Conservation (phyloP, 2,888 invertebrate species). For the Acanthopleura granulata region DNA sequence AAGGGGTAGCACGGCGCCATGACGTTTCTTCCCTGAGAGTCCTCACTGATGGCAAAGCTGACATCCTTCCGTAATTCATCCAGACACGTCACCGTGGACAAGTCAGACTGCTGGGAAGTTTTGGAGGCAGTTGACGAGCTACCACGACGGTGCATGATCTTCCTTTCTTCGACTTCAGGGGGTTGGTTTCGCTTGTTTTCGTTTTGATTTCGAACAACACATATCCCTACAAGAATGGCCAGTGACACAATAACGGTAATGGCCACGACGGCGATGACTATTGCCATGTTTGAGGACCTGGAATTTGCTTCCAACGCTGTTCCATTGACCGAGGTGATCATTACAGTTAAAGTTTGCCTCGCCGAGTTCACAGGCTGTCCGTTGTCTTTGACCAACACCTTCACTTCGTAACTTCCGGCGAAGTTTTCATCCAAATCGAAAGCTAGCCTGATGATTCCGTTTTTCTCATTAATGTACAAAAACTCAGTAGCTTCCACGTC, state of each 20-base stretch:
- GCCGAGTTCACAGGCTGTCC: constrained; percentile 25
- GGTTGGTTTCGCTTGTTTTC: neutral
- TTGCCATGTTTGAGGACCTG: constrained; percentile 34
- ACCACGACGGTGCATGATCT: neutral
- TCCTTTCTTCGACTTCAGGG: neutral
- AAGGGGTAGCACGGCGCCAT: neutral
- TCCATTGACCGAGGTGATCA: constrained; percentile 19
- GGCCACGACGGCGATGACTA: constrained; percentile 41
- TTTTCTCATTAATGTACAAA: constrained; percentile 29
- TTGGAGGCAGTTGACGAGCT: constrained; percentile 11
- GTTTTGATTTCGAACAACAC: constrained; percentile 37
- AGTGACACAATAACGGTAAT: constrained; percentile 40
- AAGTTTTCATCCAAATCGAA: neutral
- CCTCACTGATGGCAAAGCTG: constrained; percentile 5
- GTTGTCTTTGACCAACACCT: constrained; percentile 29
- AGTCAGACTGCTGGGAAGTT: constrained; percentile 14
- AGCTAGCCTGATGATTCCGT: constrained; percentile 32
- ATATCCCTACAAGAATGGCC: constrained; percentile 38
- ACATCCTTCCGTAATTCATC: constrained; percentile 6
- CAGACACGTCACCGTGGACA: neutral
- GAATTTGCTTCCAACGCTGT: constrained; percentile 3
- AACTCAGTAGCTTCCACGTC: constrained; percentile 27
- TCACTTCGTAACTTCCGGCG: constrained; percentile 15
- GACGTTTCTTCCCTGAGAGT: neutral
- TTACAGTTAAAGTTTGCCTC: constrained; percentile 19